These are phyloP conservation scores for Schizothorax lantsangensis DNA, from an alignment of 2,797 vertebrate genomes.

Conservation along the genomic window DNA sequence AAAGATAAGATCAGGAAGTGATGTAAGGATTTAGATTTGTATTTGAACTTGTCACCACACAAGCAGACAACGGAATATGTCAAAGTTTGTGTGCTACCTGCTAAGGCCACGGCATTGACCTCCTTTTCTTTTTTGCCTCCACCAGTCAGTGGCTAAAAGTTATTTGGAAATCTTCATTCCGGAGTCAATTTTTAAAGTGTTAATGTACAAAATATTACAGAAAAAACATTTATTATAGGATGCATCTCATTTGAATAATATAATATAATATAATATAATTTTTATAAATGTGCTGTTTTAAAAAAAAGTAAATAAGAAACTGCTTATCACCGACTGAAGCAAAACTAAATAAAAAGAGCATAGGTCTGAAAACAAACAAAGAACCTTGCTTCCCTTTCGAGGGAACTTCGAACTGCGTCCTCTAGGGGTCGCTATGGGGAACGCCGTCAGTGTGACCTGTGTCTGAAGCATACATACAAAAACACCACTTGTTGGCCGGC, in stretches of 20 bases:
- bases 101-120: background rate
- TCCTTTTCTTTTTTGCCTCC: background rate
- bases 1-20: background rate
- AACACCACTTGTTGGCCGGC: too few species aligned
- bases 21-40: background rate
- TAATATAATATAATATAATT: background rate
- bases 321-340: background rate
- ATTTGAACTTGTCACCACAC: background rate
- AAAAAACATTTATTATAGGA: background rate
- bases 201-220: background rate
- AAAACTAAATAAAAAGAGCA: background rate
- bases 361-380: background rate
- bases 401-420: too few species aligned
- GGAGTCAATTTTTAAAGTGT: background rate
- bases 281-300: too few species aligned
- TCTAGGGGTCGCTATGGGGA: too few species aligned
- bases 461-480: too few species aligned
- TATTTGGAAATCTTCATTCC: background rate
- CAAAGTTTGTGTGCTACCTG: constrained; percentile 3
- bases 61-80: background rate
- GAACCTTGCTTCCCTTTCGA: too few species aligned
- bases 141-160: background rate
- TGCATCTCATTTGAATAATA: background rate
- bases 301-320: background rate
- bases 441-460: too few species aligned